Conservation (phyloP, 1,140 invertebrate species). For the Bombus cullumanus region DNA sequence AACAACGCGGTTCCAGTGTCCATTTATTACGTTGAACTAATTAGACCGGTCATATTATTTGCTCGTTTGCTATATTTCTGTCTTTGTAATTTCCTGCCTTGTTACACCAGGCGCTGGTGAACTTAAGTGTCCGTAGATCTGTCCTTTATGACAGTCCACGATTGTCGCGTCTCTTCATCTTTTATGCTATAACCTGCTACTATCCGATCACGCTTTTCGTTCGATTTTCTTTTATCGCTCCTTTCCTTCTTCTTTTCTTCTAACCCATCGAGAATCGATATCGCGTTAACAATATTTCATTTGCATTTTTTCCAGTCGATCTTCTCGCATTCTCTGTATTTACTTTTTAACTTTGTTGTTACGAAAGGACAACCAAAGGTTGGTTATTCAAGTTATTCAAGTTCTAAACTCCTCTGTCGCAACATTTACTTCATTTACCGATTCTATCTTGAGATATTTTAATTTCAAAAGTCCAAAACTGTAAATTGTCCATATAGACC, state of each 20-base stretch:
- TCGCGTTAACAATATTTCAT: too few relatives aligned
- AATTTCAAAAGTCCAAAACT: too few relatives aligned
- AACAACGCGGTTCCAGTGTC: constrained; percentile 33
- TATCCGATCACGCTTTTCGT: neutral
- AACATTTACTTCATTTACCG: too few relatives aligned
- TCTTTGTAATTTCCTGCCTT: constrained; percentile 46
- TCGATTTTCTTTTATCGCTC: too few relatives aligned
- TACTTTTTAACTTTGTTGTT: too few relatives aligned
- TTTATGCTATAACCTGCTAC: neutral
- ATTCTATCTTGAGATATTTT: too few relatives aligned
- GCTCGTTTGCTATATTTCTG: constrained; percentile 32
- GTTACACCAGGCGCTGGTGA: constrained; percentile 31
- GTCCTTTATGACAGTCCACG: constrained; percentile 9
- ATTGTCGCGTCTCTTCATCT: neutral
- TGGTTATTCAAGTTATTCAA: too few relatives aligned
- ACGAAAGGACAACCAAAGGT: too few relatives aligned
- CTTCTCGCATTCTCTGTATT: too few relatives aligned
- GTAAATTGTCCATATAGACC: too few relatives aligned
- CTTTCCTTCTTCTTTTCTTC: neutral
- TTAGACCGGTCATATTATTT: constrained; percentile 43
- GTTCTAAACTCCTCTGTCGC: too few relatives aligned
- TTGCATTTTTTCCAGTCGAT: too few relatives aligned
- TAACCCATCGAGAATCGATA: neutral
- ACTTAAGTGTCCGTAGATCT: neutral
- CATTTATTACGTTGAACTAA: constrained; percentile 50